Conservation (phyloP, 92 coral and sea anemone genomes). For the Phenganax stokvisi region DNA sequence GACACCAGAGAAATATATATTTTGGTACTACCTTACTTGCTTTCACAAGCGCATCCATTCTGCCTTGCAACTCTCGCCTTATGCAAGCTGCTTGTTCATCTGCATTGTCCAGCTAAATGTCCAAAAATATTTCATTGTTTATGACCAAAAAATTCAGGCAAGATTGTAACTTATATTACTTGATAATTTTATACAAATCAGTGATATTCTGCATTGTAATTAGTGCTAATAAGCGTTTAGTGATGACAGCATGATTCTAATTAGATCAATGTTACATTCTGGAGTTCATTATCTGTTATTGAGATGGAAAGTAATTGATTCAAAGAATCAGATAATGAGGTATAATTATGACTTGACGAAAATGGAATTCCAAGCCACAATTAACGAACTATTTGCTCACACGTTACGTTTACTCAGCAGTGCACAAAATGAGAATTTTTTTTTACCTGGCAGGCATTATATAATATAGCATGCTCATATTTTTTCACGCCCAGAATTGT, state of each 20-base stretch:
- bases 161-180: background rate
- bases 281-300: too few relatives aligned
- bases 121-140: background rate
- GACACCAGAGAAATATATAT: background rate
- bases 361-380: background rate
- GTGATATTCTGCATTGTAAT: too few relatives aligned
- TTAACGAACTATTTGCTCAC: background rate
- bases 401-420: background rate
- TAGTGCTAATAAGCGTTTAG: too few relatives aligned
- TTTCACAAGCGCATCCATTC: conserved; percentile 51
- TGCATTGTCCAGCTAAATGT: conserved; percentile 75
- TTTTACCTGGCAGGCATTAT: conserved; percentile 93
- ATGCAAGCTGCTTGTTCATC: conserved; percentile 92
- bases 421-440: background rate
- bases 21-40: conserved; percentile 50
- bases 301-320: too few relatives aligned
- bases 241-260: too few relatives aligned
- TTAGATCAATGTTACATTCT: too few relatives aligned
- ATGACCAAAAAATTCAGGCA: too few relatives aligned
- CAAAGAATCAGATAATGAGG: background rate
- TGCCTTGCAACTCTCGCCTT: conserved; percentile 66
- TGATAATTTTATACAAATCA: background rate
- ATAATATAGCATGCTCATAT: conserved; percentile 83
- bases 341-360: background rate
- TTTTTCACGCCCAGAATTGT: conserved; percentile 76